These are phyloP conservation scores for Coendou prehensilis DNA, from an alignment of 2,797 vertebrate species.

Conservation along the genomic window DNA sequence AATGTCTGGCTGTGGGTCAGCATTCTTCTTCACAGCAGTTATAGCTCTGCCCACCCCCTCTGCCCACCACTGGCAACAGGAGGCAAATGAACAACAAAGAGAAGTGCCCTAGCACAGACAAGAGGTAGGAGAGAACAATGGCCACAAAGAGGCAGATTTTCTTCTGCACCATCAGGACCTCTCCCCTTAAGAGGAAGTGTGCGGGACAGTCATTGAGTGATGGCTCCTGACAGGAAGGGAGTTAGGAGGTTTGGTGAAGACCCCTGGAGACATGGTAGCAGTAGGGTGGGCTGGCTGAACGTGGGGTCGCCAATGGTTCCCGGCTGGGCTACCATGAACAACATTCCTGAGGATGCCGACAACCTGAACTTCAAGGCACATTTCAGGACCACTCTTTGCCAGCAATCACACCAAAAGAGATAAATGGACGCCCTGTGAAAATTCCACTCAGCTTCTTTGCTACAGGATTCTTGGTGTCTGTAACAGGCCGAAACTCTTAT, in stretches of 20 bases:
- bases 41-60: neutral
- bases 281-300: neutral
- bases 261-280: neutral
- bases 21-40: neutral
- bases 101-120: neutral
- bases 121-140: neutral
- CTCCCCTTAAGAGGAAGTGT: neutral
- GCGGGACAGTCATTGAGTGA: neutral
- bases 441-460: neutral
- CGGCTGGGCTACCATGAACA: neutral
- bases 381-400: neutral
- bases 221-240: neutral
- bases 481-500: neutral
- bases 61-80: neutral
- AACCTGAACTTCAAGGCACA: neutral
- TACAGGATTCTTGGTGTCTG: neutral
- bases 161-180: neutral
- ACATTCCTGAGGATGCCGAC: neutral
- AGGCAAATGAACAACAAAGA: neutral
- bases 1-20: neutral
- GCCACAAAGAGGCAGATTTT: neutral
- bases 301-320: neutral
- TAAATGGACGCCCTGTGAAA: neutral
- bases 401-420: neutral
- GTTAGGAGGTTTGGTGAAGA: neutral